Evolutionary conservation across 2,113 vertebrate genomes (phyloP), one percentile per base, ranked within the genome.

Genomic region (Pteropus alecto): DNA sequence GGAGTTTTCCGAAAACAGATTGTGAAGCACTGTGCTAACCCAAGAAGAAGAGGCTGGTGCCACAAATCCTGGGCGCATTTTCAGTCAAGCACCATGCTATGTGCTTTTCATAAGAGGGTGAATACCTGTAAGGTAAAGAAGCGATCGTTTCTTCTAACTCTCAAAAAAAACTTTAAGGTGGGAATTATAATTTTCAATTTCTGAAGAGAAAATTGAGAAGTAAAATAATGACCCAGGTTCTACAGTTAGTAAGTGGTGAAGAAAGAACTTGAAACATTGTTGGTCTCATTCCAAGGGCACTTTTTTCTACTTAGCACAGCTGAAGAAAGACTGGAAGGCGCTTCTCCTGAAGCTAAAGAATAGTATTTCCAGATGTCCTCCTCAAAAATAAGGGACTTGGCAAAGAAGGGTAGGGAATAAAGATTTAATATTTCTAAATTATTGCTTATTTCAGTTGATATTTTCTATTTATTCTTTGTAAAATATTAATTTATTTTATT

Each of bases 151-250:
- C 51, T 24, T 88, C 86, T 88, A 71, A 67, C 65, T 22, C 41
- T 86, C 11, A 41, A 87, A 58, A 46, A 68, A 58, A 1, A 54
- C 60, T 67, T 76, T 15, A 85, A 79, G 60, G 26, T 63, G 63
- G 3, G 7, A 93, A 78, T 93, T 63, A 65, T 30, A 73, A 85
- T 61, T 88, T 95, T 95, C 38, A 56, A 26, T 93, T 90, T 95
- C 81, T 93, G 43, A 94, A 95, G 26, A 87, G 41, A 88, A 84
- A 58, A 65, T 15, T 58, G 67, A 85, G 14, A 87, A 70, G 26
- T 76, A 70, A 94, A 74, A 92, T 73, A 86, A 95, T 85, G 38
- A 85, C 12, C 18, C 30, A 35, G 5, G 26, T 58, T 91, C 61
- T 56, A 35, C 9, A 48, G 21, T 38, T 70, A 65, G 70, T 38